Base-by-base conservation (phyloP, 2,113 vertebrate genomes). In the Peromyscus leucopus region DNA sequence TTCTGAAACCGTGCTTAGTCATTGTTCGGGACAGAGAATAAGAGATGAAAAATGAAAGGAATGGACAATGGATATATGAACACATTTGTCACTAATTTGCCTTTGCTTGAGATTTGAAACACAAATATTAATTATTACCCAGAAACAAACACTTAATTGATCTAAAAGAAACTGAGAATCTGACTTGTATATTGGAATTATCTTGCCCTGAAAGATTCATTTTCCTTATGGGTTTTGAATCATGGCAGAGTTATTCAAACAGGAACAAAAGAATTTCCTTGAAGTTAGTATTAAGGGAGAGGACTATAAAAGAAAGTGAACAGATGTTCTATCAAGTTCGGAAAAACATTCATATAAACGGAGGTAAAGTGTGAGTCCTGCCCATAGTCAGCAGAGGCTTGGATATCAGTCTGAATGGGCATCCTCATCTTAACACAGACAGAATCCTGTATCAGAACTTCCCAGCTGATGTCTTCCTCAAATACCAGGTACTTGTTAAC, bases 201-300 rank as follows among this genome's bases (percentile, higher is more conserved):
- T 55, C 69, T 76, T 92, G 12, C n/a, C 28, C 48, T 48, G 93
- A 26, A 51, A 96, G 46, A 92, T 16, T 82, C 0, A 1, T 72
- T 90, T 94, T 93, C 24, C 22, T 39, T 83, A 10, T 89, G 55
- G 71, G 17, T 93, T 97, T 94, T 26, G 92, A 90, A 31, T 69
- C 13, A 51, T 55, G 86, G 51, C 19, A 93, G 8, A n/a, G 11
- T 80, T 93, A 78, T 61, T 59, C 33, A 80, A 31, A 42, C 9
- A 39, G 63, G 9, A 92, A 51, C 2, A 10, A 22, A n/a, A 80
- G 5, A 3, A 6, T 86, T 17, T 82, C 21, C 78, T 75, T 78
- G 71, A 82, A 72, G 3, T 78, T 89, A 59, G 24, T 93, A 93
- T 63, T 88, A 97, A 89, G 39, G 24, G n/a, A 67, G 15, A 71